These are phyloP conservation scores for Oenanthe oenanthe DNA, from an alignment of 2,113 vertebrate species.

Conservation along the genomic window DNA sequence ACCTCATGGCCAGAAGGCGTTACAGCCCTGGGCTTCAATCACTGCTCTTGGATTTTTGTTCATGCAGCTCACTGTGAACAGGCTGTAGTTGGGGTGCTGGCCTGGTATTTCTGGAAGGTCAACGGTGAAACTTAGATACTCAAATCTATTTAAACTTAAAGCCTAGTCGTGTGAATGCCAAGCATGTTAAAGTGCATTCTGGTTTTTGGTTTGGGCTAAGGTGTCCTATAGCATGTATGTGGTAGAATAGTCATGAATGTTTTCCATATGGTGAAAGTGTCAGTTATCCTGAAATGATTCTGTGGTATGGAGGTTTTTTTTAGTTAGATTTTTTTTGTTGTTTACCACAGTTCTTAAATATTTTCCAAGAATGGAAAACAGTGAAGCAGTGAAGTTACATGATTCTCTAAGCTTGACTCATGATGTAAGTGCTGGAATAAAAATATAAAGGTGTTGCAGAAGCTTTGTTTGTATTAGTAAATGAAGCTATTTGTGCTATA, in stretches of 20 bases:
- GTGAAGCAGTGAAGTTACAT: neutral
- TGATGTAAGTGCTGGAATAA: neutral
- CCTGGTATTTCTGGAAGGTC: neutral
- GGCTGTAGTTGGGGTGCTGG: neutral
- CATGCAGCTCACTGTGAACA: neutral
- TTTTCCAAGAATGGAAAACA: neutral
- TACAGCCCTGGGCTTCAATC: neutral
- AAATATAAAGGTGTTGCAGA: neutral
- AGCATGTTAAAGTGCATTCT: neutral
- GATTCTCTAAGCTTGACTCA: neutral
- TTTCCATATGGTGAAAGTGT: neutral
- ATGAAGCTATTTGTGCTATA: fast-evolving
- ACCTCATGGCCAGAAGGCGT: neutral
- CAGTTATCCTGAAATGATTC: neutral
- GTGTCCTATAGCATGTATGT: neutral
- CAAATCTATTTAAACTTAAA: neutral
- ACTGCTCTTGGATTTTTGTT: neutral
- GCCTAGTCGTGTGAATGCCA: neutral
- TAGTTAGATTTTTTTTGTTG: neutral
- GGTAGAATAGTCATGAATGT: neutral
- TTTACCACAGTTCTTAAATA: neutral
- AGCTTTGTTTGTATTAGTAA: neutral
- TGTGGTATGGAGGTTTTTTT: neutral
- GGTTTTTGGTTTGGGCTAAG: neutral
- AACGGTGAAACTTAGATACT: neutral